A percentile compares a stretch with the other conserved stretches of the same genome.
phyloP scores from a whole-genome alignment of 1,140 invertebrate species.

The Macrostomum lignano region DNA sequence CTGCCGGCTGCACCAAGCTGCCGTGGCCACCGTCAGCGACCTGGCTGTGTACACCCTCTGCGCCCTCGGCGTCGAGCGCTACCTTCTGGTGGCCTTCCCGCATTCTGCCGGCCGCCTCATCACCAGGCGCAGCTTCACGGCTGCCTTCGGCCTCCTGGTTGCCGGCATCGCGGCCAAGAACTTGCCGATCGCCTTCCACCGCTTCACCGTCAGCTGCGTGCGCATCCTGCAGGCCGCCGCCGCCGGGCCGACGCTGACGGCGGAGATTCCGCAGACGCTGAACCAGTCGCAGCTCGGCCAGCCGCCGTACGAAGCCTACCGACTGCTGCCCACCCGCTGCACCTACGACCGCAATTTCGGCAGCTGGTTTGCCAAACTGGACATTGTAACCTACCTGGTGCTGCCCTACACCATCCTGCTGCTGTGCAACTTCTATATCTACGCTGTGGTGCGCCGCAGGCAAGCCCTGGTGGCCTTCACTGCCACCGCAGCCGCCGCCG shows the following conservation, averaged over 20 bases:
- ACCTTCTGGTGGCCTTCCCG: not conserved
- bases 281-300: not conserved
- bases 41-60: not conserved
- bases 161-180: not conserved
- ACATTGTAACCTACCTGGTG: not conserved
- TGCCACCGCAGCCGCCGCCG: not conserved
- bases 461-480: not conserved
- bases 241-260: not conserved
- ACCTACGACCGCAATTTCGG: not conserved
- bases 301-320: not conserved
- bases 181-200: not conserved
- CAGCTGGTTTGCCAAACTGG: constrained; percentile 1
- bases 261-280: not conserved
- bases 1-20: not conserved
- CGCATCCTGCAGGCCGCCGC: too few relatives aligned
- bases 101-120: not conserved
- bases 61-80: not conserved
- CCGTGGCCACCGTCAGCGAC: not conserved
- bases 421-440: not conserved
- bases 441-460: not conserved
- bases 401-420: not conserved
- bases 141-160: not conserved
- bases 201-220: not conserved
- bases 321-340: not conserved
- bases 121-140: not conserved